Conservation (phyloP, 1,140 invertebrate genomes). For the Philopotamus ludificatus region DNA sequence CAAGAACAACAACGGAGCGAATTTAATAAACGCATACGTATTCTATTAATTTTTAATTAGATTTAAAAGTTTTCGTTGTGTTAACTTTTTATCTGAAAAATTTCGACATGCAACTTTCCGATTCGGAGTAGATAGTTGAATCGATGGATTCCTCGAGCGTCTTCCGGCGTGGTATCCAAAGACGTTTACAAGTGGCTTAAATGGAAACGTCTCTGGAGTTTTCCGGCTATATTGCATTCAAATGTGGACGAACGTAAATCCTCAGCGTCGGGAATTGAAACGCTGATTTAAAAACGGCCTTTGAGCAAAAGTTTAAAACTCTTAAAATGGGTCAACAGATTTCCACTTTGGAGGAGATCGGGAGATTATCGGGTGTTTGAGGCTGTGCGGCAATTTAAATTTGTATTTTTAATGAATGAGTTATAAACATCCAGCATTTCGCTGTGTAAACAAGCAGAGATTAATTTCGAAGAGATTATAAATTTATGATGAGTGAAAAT, state of each 20-base stretch:
- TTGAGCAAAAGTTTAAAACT: background rate
- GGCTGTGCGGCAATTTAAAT: too few relatives aligned
- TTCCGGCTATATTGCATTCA: slow-evolving; percentile 13
- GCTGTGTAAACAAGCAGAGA: too few relatives aligned
- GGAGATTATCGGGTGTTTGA: background rate
- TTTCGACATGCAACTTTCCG: too few relatives aligned
- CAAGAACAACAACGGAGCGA: slow-evolving; percentile 8
- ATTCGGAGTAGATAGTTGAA: too few relatives aligned
- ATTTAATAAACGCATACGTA: slow-evolving; percentile 24
- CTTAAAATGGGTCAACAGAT: slow-evolving; percentile 4
- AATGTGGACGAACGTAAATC: slow-evolving; percentile 20
- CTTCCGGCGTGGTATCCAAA: too few relatives aligned
- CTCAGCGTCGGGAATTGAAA: slow-evolving; percentile 22
- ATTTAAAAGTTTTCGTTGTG: background rate
- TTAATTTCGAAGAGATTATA: too few relatives aligned
- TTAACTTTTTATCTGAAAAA: too few relatives aligned
- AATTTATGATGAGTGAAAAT: background rate
- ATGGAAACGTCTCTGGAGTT: background rate
- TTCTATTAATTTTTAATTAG: slow-evolving; percentile 3
- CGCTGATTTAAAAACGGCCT: slow-evolving; percentile 22
- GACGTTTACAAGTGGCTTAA: background rate
- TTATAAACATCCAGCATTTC: too few relatives aligned
- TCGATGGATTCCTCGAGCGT: too few relatives aligned
- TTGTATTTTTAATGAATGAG: too few relatives aligned
- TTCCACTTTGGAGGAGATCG: background rate